Evolutionary conservation across 2,888 invertebrate genomes (phyloP).

Genomic region (Nomada fucata): DNA sequence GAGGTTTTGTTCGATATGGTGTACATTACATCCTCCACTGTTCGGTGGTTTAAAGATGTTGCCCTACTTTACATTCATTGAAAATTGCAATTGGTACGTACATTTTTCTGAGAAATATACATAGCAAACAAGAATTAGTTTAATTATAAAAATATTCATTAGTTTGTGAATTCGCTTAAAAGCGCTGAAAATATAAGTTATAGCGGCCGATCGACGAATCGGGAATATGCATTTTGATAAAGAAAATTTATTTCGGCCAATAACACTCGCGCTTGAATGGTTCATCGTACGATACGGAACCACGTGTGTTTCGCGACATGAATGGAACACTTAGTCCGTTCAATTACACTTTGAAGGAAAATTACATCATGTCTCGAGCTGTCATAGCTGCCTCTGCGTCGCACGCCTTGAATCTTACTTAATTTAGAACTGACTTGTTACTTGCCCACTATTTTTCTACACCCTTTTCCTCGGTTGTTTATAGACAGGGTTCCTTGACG

Average conservation of each 20-base stretch:
- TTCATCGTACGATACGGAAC: not conserved
- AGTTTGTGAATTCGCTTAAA: slow-evolving; percentile 9
- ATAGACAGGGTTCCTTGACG: too few relatives aligned
- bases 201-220: not conserved
- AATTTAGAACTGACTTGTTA: slow-evolving; percentile 5
- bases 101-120: too few relatives aligned
- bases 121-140: too few relatives aligned
- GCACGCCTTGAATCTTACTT: not conserved
- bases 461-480: too few relatives aligned
- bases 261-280: slow-evolving; percentile 17
- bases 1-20: slow-evolving; percentile 20
- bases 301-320: slow-evolving; percentile 14
- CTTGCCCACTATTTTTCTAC: not conserved
- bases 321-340: slow-evolving; percentile 19
- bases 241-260: not conserved
- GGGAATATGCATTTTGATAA: not conserved
- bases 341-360: slow-evolving; percentile 16
- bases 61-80: not conserved
- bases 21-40: slow-evolving; percentile 21
- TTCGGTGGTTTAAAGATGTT: not conserved
- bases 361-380: slow-evolving; percentile 21
- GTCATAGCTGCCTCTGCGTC: slow-evolving; percentile 11
- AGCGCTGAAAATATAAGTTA: slow-evolving; percentile 5
- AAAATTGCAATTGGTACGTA: too few relatives aligned
- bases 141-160: too few relatives aligned